Conservation (phyloP, 2,888 invertebrate species). For the Chirona hameri region DNA sequence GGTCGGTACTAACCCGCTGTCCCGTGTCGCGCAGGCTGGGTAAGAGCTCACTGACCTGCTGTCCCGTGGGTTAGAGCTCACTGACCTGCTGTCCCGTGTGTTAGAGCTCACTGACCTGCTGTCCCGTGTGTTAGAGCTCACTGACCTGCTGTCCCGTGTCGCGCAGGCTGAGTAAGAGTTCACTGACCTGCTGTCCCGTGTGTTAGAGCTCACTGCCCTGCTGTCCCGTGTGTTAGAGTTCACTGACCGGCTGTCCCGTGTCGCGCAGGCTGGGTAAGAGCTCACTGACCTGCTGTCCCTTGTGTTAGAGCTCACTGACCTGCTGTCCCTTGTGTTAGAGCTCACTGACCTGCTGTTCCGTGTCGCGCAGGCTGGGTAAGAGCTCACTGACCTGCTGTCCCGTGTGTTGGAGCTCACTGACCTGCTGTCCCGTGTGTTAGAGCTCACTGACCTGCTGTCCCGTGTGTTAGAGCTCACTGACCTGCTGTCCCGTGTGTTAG, state of each 20-base stretch:
- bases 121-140: neutral
- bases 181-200: neutral
- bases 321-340: too few relatives aligned
- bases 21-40: neutral
- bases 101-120: neutral
- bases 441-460: neutral
- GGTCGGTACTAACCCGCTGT: too few relatives aligned
- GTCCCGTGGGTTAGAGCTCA: neutral
- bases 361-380: neutral
- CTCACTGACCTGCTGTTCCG: too few relatives aligned
- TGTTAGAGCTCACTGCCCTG: constrained; percentile 51
- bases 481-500: neutral
- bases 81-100: neutral
- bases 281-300: neutral
- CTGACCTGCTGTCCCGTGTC: neutral
- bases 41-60: neutral
- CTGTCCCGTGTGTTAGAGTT: too few relatives aligned
- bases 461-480: neutral
- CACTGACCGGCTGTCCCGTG: too few relatives aligned
- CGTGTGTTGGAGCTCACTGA: too few relatives aligned
- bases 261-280: neutral
- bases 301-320: too few relatives aligned
- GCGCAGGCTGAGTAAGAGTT: neutral
- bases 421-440: neutral
- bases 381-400: neutral